Conservation (phyloP, 2,797 vertebrate species). For the Poecilia picta region DNA sequence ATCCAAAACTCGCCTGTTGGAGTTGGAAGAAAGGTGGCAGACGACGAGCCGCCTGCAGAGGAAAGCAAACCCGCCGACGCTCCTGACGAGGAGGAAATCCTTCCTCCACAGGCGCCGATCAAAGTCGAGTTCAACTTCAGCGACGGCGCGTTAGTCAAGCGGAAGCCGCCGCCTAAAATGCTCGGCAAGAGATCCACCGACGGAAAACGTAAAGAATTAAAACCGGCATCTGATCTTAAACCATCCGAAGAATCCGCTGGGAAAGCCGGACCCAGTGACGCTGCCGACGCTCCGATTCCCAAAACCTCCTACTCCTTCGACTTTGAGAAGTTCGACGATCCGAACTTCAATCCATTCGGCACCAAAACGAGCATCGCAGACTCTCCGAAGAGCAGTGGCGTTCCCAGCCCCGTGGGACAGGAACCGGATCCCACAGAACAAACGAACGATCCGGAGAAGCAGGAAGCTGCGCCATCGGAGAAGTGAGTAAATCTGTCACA, state of each 20-base stretch:
- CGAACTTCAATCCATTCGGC: slow-evolving; percentile 83
- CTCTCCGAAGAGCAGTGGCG: slow-evolving; percentile 61
- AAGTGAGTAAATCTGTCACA: slow-evolving; percentile 48
- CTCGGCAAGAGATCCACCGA: slow-evolving; percentile 76
- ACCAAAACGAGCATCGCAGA: slow-evolving; percentile 68
- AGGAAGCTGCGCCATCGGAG: slow-evolving; percentile 19
- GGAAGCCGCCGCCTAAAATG: slow-evolving; percentile 79
- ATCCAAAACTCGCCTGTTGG: slow-evolving; percentile 68
- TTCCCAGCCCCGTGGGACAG: slow-evolving; percentile 20
- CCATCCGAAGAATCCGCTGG: slow-evolving; percentile 19
- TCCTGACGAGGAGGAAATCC: slow-evolving; percentile 21
- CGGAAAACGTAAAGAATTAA: slow-evolving; percentile 73
- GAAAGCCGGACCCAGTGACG: slow-evolving; percentile 28
- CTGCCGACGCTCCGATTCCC: slow-evolving; percentile 43
- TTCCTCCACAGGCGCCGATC: slow-evolving; percentile 61
- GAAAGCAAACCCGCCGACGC: slow-evolving; percentile 4
- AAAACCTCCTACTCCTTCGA: slow-evolving; percentile 79
- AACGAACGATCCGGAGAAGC: slow-evolving; percentile 26
- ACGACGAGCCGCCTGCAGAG: slow-evolving; percentile 17
- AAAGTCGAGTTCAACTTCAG: slow-evolving; percentile 87
- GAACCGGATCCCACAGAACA: slow-evolving; percentile 24
- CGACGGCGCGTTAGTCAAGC: slow-evolving; percentile 61
- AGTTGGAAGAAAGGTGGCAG: slow-evolving; percentile 28
- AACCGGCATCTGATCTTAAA: slow-evolving; percentile 33
- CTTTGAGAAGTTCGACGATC: slow-evolving; percentile 83